Conservation (phyloP, 2,113 vertebrate genomes). For the Calypte anna region DNA sequence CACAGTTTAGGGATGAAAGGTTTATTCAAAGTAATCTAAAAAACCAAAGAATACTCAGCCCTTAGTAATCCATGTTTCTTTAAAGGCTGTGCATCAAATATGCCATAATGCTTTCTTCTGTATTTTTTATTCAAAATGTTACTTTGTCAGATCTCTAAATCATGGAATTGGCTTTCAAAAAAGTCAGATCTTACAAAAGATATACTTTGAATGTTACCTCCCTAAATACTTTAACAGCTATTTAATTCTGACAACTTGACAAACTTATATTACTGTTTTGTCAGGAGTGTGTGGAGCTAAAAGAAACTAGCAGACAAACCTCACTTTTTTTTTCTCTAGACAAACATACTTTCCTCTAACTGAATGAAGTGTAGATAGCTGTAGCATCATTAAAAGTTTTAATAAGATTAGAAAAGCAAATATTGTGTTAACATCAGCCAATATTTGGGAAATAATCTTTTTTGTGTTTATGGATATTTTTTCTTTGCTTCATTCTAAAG, state of each 20-base stretch:
- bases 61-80: not conserved
- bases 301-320: not conserved
- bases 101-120: not conserved
- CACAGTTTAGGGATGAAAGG: not conserved
- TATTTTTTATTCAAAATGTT: not conserved
- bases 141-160: not conserved
- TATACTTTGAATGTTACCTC: not conserved
- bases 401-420: not conserved
- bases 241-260: conserved; percentile 12
- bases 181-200: not conserved
- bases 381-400: not conserved
- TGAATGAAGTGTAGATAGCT: not conserved
- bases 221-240: not conserved
- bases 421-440: not conserved
- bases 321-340: not conserved
- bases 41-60: not conserved
- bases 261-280: not conserved
- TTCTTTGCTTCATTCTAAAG: not conserved
- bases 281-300: not conserved
- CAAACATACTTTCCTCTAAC: not conserved
- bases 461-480: not conserved
- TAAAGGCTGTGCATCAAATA: not conserved
- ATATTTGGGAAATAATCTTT: not conserved
- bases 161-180: not conserved
- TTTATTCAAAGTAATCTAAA: not conserved